Base-by-base conservation (phyloP, 2,888 invertebrate species). In the Halictus ligatus region DNA sequence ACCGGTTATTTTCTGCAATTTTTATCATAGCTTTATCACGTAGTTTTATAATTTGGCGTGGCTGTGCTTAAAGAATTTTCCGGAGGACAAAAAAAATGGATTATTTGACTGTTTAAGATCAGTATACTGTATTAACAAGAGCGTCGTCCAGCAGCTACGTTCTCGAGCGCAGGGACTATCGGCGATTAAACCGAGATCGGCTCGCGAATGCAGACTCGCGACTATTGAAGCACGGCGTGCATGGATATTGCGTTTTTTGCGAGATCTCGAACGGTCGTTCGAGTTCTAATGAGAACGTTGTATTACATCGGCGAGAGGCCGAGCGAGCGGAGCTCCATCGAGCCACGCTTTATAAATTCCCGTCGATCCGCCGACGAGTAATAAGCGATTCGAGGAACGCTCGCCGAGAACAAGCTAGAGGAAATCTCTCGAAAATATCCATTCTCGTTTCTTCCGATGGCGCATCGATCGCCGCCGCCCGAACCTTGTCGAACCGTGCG, bases 221-320 rank as follows among this genome's bases (percentile, higher is more conserved):
- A 83, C 78, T 84, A 84, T 84, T 75, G 84, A 84, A 72, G 83
- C 60, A 84, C 75, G 74, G 5, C n/a, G 46, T 21, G 25, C 72
- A n/a, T 78, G 83, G 83, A 85, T 85, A 85, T 85, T 85, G 75
- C 78, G 69, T 75, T 69, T 72, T 83, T 76, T 73, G 73, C 75
- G 78, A 35, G 35, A 67, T 40, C 81, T 35, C 18, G 67, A 67
- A 67, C 35, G 54, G 58, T 46, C 50, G 64, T 7, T 58, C 43
- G 43, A 48, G 71, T 78, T 82, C 82, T 82, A 84, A 84, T 82
- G 84, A 84, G 84, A 84, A 81, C 72, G 54, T 46, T 67, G 78
- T 60, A 72, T 78, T 77, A 78, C 81, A 76, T n/a, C 72, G 72
- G 18, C 72, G 58, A 18, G 69, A 50, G 69, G 7, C n/a, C 46